Evolutionary conservation across 2,888 invertebrate species (phyloP), one percentile per base, ranked within the genome.

Genomic region (Nymphalis c-album): DNA sequence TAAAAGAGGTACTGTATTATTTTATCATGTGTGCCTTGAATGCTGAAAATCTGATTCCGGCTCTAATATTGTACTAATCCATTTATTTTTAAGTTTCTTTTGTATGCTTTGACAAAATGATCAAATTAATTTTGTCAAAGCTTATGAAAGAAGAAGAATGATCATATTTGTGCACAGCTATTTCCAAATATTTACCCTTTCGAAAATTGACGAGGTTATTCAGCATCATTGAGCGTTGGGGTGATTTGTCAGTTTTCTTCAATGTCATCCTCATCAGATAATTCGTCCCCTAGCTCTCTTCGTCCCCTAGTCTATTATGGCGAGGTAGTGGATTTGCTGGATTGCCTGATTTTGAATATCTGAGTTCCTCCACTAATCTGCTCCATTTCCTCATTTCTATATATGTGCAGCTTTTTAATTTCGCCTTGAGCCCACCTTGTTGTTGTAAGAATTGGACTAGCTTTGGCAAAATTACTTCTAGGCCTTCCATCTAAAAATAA

Each of bases 381-480:
- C 94, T 93, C 98, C 98, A 98, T 74, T 95, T 95, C 78, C 97
- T 97, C 81, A 96, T 96, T 77, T 97, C 96, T 10, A 57, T 13
- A 3, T 57, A 57, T 35, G 57, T 40, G 13, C 57, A 7, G 40
- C 57, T 40, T 18, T 40, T 13, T 8, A 97, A 96, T 0, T 98
- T 96, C 78, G 96, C 95, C 79, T 96, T 96, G 17, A 98, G 91
- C 0, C 98, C 98, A 0, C 98, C 98, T 70, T 96, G 93, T 48
- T 94, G 94, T 81, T 97, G 96, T 0, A 98, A 97, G 0, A 96
- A 95, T 78, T 96, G 95, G 82, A 97, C 97, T 7, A 98, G 89
- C 60, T 96, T 95, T 0, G 97, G 96, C 4, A 98, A 88, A 84
- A 98, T 97, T 0, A 98, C 93, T 91, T 98, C 98, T 91, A 98